Percentiles rank a stretch among this genome's conserved stretches.
Conservation (phyloP, 2,113 vertebrate genomes). For the Regulus satrapa region DNA sequence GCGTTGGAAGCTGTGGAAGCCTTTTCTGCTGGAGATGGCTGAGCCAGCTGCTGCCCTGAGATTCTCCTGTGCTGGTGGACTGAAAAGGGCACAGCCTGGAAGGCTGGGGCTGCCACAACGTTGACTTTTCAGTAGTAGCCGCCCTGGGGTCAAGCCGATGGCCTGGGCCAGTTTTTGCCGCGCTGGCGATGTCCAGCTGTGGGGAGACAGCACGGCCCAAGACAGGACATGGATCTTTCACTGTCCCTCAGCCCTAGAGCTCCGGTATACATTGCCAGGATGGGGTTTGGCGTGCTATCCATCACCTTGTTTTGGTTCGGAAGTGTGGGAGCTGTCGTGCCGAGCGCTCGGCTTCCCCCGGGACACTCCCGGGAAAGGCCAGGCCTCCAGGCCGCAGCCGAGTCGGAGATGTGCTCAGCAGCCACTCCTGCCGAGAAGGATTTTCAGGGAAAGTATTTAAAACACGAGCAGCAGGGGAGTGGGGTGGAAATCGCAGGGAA, state of each 20-base stretch:
- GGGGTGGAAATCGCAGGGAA: slow-evolving; percentile 18
- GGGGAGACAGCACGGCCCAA: not conserved
- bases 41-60: not conserved
- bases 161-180: not conserved
- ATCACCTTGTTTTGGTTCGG: not conserved
- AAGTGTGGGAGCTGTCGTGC: not conserved
- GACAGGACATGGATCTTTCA: not conserved
- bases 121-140: not conserved
- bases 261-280: no score
- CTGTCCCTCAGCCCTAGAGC: not conserved
- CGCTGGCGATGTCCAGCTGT: not conserved
- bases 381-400: not conserved
- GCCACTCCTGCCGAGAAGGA: not conserved
- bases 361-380: not conserved
- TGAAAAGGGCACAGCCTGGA: not conserved
- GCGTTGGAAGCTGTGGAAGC: not conserved
- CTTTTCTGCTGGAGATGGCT: not conserved
- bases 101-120: not conserved
- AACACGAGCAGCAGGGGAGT: slow-evolving; percentile 20
- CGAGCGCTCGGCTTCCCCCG: not conserved
- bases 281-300: not conserved
- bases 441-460: slow-evolving; percentile 57
- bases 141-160: not conserved
- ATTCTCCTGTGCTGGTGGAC: not conserved
- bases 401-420: not conserved